Conservation (phyloP, 2,888 invertebrate species). For the Heliconius aoede region DNA sequence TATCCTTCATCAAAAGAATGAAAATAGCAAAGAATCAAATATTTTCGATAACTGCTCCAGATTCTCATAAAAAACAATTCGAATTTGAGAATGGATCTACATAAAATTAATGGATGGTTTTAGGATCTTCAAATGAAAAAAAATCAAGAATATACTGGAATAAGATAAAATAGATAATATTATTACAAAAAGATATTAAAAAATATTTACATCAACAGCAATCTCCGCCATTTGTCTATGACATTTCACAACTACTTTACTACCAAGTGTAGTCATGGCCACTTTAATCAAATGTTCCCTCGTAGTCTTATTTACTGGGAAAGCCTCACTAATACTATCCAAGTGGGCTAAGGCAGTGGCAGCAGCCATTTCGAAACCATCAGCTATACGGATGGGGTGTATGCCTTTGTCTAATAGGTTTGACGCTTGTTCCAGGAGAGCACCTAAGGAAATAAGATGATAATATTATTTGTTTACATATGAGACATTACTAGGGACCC, state of each 20-base stretch:
- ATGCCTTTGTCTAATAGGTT: constrained; percentile 96
- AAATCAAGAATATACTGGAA: no score
- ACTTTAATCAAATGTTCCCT: constrained; percentile 95
- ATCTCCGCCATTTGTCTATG: constrained; percentile 99
- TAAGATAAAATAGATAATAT: no score
- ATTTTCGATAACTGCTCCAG: no score
- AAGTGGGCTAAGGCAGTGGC: constrained; percentile 93
- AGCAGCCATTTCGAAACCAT: constrained; percentile 98
- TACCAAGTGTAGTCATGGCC: constrained; percentile 99
- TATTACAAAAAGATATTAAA: neutral
- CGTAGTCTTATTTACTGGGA: constrained; percentile 92
- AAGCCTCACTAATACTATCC: constrained; percentile 94
- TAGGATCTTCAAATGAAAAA: no score
- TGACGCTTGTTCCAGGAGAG: constrained; percentile 97
- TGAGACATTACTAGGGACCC: no score
- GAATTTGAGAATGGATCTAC: no score
- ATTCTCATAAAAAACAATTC: no score
- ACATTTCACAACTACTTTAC: constrained; percentile 99
- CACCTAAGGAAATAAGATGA: constrained; percentile 81
- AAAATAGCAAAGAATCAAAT: no score
- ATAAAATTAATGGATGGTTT: no score
- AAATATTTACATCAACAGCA: constrained; percentile 88
- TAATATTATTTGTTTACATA: no score
- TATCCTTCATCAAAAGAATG: neutral
- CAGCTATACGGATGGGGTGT: constrained; percentile 99